Evolutionary conservation across 2,113 vertebrate species (phyloP), one percentile per base, ranked within the genome.

Genomic region (Eurypyga helias): DNA sequence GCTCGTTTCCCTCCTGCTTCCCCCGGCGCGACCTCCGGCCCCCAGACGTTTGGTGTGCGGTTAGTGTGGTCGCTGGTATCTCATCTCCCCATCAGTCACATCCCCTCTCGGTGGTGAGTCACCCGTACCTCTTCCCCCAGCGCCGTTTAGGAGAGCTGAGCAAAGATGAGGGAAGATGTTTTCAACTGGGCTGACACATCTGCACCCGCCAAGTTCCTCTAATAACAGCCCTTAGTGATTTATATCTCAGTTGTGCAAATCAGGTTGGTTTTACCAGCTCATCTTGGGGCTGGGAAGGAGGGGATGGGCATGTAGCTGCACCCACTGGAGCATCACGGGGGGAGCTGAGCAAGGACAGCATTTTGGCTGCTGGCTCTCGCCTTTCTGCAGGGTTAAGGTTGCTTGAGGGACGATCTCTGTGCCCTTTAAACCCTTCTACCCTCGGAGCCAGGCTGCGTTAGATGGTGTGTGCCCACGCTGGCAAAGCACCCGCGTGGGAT

Each of bases 361-460:
- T 81, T 91, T 89, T 87, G 77, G 23, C 49, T 72, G 28, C 70
- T 1, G 3, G 12, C 28, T 78, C 10, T 65, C 1, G 1, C 45
- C 51, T 36, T 60, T 29, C 38, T 76, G 6, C 36, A 36, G 61
- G 36, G 18, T 48, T 65, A 14, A 51, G 28, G 20, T 70, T 19
- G 6, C 33, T 61, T 3, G 2, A 45, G 49, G 97, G 93, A 72
- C 13, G 0, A 66, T 97, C 45, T 95, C 57, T 87, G 78, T 3
- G 72, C 91, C 52, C 71, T 96, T 36, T 80, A 57, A 79, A 38
- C 36, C 29, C 14, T 81, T 97, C 52, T 98, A 92, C 97, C 98
- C 94, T 98, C 98, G 81, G 98, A 99, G 90, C 97, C 97, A 98
- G 98, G 70, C 98, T 99, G 95, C 98, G 99, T 61, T 99, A 98